Percentiles rank a stretch among this genome's conserved stretches.
These are phyloP conservation scores for Larimichthys polyactis DNA, from an alignment of 2,113 vertebrate species.

Conservation along the genomic window DNA sequence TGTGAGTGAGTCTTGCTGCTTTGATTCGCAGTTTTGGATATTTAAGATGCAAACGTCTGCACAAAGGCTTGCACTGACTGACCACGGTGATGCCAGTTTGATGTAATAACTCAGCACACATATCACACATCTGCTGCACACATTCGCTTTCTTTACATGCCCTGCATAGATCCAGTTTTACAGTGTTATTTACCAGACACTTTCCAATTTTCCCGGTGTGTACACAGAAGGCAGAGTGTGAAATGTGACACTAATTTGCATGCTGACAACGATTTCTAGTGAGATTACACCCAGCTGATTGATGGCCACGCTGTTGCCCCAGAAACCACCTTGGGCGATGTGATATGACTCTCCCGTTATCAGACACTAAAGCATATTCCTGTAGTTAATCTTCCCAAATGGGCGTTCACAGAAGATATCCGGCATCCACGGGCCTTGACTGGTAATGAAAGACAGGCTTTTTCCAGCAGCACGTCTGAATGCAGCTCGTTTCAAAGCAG, in stretches of 20 bases:
- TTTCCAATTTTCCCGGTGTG: constrained; percentile 34
- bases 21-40: neutral
- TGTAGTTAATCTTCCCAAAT: constrained; percentile 78
- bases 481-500: constrained; percentile 52
- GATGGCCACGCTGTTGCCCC: constrained; percentile 77
- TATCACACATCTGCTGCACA: neutral
- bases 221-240: constrained; percentile 39
- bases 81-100: neutral
- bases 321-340: constrained; percentile 81
- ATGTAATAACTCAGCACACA: neutral
- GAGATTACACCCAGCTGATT: constrained; percentile 77
- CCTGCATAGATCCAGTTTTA: constrained; percentile 4
- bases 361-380: constrained; percentile 78
- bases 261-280: constrained; percentile 71
- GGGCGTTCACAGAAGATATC: constrained; percentile 63
- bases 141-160: neutral
- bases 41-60: neutral
- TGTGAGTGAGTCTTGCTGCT: too few relatives aligned
- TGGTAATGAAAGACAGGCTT: constrained; percentile 68
- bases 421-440: constrained; percentile 55
- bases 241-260: constrained; percentile 79
- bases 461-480: constrained; percentile 49
- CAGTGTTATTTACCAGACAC: constrained; percentile 42
- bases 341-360: constrained; percentile 73
- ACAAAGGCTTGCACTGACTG: neutral